Base-by-base conservation (phyloP, 92 coral and sea anemone species). In the Palythoa grandiflora region DNA sequence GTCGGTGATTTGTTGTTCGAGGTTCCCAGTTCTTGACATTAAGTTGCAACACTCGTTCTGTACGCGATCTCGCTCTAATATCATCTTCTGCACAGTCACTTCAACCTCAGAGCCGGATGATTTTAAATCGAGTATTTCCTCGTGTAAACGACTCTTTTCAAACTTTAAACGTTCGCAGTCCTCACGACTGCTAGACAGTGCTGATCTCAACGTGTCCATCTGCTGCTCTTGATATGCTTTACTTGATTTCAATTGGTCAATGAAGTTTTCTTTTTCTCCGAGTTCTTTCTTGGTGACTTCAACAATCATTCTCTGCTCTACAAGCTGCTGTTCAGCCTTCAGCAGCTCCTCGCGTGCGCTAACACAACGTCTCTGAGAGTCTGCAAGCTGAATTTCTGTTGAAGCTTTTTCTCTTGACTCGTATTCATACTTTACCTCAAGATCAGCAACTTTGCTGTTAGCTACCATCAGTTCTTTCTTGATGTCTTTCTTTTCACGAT, bases 351-450 rank as follows among this genome's bases (percentile, higher is more conserved):
- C 97, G 63, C 92, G 95, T 38, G 87, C 84, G 54, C 55, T 83
- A 2, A 90, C 80, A 51, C 85, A 87, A 75, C 93, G 92, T 91
- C 90, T 92, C 19, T 89, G 91, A 5, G 94, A 90, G 38, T 89
- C 94, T 39, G 90, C 93, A 35, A 96, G 84, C 83, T 92, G 94
- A 53, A 71, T 89, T 71, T 91, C 95, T n/a, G 90, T 74, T 1
- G 94, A 84, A 2, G 87, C 77, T 83, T 88, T 92, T 79, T 96
- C 97, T 54, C 95, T 87, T 40, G 89, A 83, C 83, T 96, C 98
- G 68, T 92, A 94, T 37, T 96, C 96, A 71, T 89, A 85, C 80
- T 92, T 94, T 16, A 96, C 96, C 66, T 96, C 97, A 16, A 96
- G 91, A 77, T 94, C 98, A 7, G 96, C 90, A 21, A 94, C 71